A percentile compares a stretch with the other conserved stretches of the same genome.
phyloP scores from a whole-genome alignment of 2,113 vertebrate species.

The Nesoenas mayeri region DNA sequence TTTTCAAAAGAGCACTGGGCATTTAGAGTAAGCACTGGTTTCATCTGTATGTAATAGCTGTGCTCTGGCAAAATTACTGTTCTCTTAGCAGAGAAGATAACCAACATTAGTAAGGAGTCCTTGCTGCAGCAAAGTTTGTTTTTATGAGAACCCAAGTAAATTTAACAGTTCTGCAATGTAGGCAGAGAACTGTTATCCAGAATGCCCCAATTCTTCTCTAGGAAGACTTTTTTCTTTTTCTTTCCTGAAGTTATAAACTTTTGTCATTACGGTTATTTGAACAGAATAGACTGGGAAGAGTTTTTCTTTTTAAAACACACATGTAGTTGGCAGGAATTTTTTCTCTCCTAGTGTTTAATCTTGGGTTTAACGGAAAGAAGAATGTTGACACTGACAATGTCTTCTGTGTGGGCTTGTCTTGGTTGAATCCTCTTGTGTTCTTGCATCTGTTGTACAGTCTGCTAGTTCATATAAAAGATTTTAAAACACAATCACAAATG shows the following conservation, averaged over 20 bases:
- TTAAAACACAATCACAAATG: neutral
- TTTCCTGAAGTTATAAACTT: neutral
- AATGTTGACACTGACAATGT: neutral
- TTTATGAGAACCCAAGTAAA: neutral
- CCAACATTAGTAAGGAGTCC: neutral
- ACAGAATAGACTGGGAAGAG: neutral
- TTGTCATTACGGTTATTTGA: neutral
- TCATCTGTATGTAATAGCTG: neutral
- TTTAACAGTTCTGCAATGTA: neutral
- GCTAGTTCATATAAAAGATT: neutral
- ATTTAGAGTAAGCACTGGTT: neutral
- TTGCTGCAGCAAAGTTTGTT: neutral
- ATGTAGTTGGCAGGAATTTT: neutral
- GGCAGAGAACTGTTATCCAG: neutral
- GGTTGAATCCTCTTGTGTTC: slow-evolving; percentile 12
- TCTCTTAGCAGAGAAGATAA: neutral
- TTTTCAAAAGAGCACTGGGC: neutral
- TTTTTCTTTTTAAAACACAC: neutral
- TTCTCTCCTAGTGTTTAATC: neutral
- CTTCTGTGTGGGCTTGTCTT: slow-evolving; percentile 12
- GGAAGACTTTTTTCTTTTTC: neutral
- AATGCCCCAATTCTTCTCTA: neutral
- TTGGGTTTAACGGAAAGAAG: neutral
- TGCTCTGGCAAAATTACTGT: neutral
- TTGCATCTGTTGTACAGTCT: slow-evolving; percentile 37